phyloP scores from a whole-genome alignment of 2,797 vertebrate species.

The Limosa lapponica region DNA sequence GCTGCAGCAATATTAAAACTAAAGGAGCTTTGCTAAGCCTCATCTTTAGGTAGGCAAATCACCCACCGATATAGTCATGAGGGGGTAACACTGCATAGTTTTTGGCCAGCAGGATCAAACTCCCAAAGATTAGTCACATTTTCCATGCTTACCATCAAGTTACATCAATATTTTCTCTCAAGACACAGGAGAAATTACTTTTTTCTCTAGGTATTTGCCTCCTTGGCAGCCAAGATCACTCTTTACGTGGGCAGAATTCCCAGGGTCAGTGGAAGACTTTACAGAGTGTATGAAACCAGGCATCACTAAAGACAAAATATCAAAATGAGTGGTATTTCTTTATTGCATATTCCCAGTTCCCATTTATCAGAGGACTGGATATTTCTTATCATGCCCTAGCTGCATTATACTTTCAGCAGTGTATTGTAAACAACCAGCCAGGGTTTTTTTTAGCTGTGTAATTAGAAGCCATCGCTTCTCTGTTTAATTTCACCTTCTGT shows the following conservation, averaged over 20 bases:
- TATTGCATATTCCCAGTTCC: neutral
- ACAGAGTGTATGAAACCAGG: neutral
- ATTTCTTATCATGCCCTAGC: neutral
- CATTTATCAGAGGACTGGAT: neutral
- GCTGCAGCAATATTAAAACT: neutral
- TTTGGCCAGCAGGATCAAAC: neutral
- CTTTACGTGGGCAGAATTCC: neutral
- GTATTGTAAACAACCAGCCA: neutral
- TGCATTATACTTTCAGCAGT: neutral
- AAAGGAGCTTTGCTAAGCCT: neutral
- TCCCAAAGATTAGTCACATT: neutral
- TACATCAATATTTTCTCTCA: neutral
- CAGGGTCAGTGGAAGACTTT: neutral
- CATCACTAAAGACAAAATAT: neutral
- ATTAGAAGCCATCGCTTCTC: constrained; percentile 13
- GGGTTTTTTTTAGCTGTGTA: neutral
- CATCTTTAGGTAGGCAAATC: neutral
- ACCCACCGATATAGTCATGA: neutral
- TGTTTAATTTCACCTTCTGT: constrained; percentile 23
- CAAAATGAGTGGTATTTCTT: neutral
- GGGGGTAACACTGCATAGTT: neutral
- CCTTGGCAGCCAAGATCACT: neutral
- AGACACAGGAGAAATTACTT: neutral
- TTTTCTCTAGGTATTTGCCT: neutral
- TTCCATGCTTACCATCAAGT: neutral